These are phyloP conservation scores for Helicolenus hilgendorfi DNA, from an alignment of 2,797 vertebrate genomes.

Conservation along the genomic window DNA sequence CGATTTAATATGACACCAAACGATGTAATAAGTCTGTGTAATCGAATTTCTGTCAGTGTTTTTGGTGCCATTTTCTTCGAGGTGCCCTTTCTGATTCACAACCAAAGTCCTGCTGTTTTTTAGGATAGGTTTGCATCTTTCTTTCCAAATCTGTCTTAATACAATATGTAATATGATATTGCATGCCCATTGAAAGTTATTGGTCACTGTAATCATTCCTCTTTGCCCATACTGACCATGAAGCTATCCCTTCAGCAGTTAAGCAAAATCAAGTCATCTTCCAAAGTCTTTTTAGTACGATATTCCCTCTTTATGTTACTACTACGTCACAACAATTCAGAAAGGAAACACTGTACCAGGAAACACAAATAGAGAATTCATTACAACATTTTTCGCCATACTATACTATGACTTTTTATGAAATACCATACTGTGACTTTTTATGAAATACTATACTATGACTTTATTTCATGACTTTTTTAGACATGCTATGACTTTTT, in stretches of 20 bases:
- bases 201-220: not conserved
- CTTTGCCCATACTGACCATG: not conserved
- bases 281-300: not conserved
- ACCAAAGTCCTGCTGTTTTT: not conserved
- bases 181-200: constrained; percentile 1
- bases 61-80: constrained; percentile 47
- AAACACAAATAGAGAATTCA: not conserved
- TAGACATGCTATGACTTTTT: not conserved
- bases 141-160: not conserved
- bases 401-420: not conserved
- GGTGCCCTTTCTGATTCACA: constrained; percentile 31
- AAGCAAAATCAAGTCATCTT: not conserved
- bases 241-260: not conserved
- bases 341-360: not conserved
- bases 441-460: not conserved
- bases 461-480: not conserved
- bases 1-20: constrained; percentile 65
- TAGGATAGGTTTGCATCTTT: not conserved
- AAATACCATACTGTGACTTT: too few species aligned
- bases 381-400: too few species aligned
- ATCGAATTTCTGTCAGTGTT: constrained; percentile 31
- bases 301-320: not conserved
- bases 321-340: not conserved
- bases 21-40: constrained; percentile 48
- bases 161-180: not conserved